phyloP scores from a whole-genome alignment of 2,797 vertebrate genomes.

The Poeciliopsis infans region DNA sequence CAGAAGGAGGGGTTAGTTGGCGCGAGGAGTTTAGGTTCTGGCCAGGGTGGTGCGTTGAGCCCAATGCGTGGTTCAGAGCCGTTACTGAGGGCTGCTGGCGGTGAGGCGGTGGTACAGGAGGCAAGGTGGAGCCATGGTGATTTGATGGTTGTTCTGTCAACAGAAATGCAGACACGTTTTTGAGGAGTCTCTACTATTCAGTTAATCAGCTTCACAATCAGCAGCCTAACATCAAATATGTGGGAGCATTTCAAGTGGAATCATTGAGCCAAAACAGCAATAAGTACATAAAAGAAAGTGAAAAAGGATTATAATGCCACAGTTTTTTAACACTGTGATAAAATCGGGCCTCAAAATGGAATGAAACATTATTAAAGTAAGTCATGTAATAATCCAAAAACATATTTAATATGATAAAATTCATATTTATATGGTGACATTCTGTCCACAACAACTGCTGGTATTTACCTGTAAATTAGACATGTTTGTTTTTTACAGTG shows the following conservation, averaged over 20 bases:
- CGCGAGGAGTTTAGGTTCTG: conserved; percentile 65
- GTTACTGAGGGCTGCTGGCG: conserved; percentile 73
- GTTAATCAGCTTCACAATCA: background rate
- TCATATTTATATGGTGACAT: no score
- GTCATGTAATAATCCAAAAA: no score
- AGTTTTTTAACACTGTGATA: no score
- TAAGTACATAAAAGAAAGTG: no score
- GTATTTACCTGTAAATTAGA: no score
- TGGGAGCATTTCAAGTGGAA: background rate
- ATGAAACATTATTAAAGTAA: no score
- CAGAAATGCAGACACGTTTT: background rate
- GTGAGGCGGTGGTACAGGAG: conserved; percentile 71
- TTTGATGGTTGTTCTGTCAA: conserved; percentile 74
- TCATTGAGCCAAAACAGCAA: background rate
- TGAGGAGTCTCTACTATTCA: background rate
- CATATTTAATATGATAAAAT: no score
- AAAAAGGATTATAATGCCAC: no score
- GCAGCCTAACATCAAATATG: background rate
- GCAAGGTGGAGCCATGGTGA: conserved; percentile 66
- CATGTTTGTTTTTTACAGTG: no score
- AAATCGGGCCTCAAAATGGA: no score
- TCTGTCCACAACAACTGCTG: no score
- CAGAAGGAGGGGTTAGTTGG: conserved; percentile 69
- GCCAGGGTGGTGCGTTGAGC: conserved; percentile 67
- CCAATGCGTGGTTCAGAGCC: conserved; percentile 71